Evolutionary conservation across 2,888 invertebrate genomes (phyloP), one percentile per base, ranked within the genome.

Genomic region (Timema cristinae): DNA sequence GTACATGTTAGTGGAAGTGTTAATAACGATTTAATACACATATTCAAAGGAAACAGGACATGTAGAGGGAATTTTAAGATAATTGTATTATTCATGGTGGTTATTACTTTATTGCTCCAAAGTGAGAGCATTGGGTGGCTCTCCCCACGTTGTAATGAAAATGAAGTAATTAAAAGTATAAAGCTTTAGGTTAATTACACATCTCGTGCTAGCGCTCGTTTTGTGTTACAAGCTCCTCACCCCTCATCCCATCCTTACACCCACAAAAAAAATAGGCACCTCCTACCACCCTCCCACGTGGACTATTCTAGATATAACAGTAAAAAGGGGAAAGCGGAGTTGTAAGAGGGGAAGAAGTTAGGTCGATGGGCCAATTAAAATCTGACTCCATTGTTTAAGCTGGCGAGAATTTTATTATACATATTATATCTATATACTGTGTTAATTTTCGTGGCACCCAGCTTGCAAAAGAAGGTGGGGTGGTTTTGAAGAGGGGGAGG

Each of bases 101-200:
- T 32, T 32, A 32, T 32, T 32, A 32, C 32, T 32, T 32, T 32
- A 32, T 32, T 32, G 32, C 32, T 32, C 11, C 11, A 6, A 47
- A 49, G n/a, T 16, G 10, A 61, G 6, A 16, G 16, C 11, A n/a
- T 32, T 49, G 66, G 32, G 15, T 50, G 63, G 15, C 50, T 68
- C 32, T 50, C n/a, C 51, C 52, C 32, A 32, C 32, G 73, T 73
- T 73, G 71, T 75, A 73, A 85, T 86, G 86, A 86, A 86, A 88
- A 89, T 88, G 88, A 88, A 88, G 88, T 89, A 88, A 89, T 89
- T 89, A 88, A 88, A 89, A 88, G 88, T 88, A 89, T 88, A 88
- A 88, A 88, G 88, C 87, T 87, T 71, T 84, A 86, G 86, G 87
- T 88, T 88, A 88, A 89, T 88, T 89, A 88, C 82, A 69, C 69